Conservation (phyloP, 2,113 vertebrate genomes). For the Pterocles gutturalis region DNA sequence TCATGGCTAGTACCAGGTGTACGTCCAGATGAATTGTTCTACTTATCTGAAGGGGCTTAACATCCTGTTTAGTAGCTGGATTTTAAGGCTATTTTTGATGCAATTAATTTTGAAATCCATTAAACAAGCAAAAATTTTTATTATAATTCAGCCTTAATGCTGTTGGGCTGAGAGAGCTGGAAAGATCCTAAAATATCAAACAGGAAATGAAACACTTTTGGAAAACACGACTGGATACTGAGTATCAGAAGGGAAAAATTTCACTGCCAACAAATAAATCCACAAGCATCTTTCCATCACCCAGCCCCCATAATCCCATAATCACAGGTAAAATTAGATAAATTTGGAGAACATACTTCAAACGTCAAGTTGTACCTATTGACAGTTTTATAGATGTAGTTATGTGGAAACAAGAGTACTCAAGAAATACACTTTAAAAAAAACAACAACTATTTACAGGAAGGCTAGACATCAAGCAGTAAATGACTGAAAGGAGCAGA, state of each 20-base stretch:
- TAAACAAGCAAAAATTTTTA: not conserved
- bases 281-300: not conserved
- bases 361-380: not conserved
- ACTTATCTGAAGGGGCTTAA: not conserved
- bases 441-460: not conserved
- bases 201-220: not conserved
- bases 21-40: not conserved
- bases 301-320: not conserved
- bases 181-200: not conserved
- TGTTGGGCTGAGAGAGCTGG: not conserved
- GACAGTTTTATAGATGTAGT: not conserved
- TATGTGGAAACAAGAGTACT: not conserved
- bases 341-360: not conserved
- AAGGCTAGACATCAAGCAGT: not conserved
- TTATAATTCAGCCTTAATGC: not conserved
- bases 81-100: not conserved
- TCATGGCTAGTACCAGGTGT: not conserved
- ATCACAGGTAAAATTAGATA: not conserved
- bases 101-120: not conserved
- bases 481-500: not conserved
- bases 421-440: not conserved
- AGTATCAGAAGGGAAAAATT: not conserved
- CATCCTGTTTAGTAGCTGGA: not conserved
- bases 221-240: not conserved
- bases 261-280: not conserved